Evolutionary conservation across 2,797 vertebrate genomes (phyloP).

Genomic region (Holocentrus rufus): DNA sequence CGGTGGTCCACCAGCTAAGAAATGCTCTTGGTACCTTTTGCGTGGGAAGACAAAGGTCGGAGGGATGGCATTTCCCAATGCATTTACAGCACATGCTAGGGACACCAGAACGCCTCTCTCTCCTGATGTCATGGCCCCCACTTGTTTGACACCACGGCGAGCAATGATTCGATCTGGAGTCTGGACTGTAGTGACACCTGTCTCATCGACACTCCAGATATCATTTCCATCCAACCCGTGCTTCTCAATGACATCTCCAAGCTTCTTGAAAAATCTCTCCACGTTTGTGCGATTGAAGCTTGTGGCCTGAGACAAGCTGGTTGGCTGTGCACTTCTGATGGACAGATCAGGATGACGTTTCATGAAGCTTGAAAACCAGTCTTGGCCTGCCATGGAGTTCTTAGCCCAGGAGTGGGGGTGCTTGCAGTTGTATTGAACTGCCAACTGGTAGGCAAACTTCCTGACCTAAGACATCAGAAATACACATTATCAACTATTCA

Average conservation of each 20-base stretch:
- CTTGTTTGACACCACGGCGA: slow-evolving; percentile 5
- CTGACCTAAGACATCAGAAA: not conserved
- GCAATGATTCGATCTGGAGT: slow-evolving; percentile 11
- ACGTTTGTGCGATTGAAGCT: slow-evolving; percentile 18
- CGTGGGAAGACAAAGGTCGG: slow-evolving; percentile 11
- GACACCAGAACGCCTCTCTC: slow-evolving; percentile 13
- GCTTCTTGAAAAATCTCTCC: slow-evolving; percentile 19
- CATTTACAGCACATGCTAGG: slow-evolving; percentile 28
- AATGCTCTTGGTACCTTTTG: not conserved
- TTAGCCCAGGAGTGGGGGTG: slow-evolving; percentile 23
- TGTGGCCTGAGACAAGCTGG: slow-evolving; percentile 11
- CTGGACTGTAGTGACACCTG: slow-evolving; percentile 9
- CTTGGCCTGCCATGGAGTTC: slow-evolving; percentile 24
- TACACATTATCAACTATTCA: not conserved
- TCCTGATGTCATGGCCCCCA: slow-evolving; percentile 21
- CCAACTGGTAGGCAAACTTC: slow-evolving; percentile 9
- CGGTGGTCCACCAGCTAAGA: not conserved
- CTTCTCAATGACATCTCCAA: slow-evolving; percentile 3
- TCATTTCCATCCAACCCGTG: slow-evolving; percentile 6
- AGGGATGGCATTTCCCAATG: slow-evolving; percentile 20
- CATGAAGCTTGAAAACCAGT: slow-evolving; percentile 33
- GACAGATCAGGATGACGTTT: slow-evolving; percentile 31
- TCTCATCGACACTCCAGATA: slow-evolving; percentile 29
- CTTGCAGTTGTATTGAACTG: no score
- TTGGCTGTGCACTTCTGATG: slow-evolving; percentile 26